Conservation (phyloP, 2,797 vertebrate genomes). For the Falco cherrug region DNA sequence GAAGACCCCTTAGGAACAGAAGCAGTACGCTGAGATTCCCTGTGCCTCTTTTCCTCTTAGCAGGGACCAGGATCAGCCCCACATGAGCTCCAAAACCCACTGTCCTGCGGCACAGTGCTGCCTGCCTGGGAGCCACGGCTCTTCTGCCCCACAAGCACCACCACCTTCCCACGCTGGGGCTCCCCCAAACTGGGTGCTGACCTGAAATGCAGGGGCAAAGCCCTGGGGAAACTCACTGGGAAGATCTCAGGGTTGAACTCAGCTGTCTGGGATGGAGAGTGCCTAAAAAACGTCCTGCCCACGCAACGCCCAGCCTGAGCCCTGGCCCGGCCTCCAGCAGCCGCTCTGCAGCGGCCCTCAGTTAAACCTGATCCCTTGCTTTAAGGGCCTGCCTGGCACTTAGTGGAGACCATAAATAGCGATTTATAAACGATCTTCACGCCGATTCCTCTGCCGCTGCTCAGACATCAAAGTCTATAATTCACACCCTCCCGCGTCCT, state of each 20-base stretch:
- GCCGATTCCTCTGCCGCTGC: slow-evolving; percentile 54
- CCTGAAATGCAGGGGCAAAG: neutral
- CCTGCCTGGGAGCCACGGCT: fast-evolving
- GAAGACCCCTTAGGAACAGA: neutral
- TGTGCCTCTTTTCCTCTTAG: neutral
- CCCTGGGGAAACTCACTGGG: neutral
- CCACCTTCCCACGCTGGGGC: neutral
- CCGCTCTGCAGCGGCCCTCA: neutral
- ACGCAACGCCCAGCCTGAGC: neutral
- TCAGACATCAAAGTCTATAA: slow-evolving; percentile 73
- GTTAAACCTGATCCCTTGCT: slow-evolving; percentile 71
- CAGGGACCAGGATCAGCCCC: neutral
- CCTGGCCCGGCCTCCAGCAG: neutral
- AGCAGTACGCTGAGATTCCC: neutral
- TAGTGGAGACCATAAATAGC: slow-evolving; percentile 67
- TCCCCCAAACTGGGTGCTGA: neutral
- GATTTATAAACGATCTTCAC: slow-evolving; percentile 72
- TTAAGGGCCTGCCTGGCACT: slow-evolving; percentile 67
- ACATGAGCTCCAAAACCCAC: neutral
- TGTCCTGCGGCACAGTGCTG: neutral
- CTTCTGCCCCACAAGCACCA: neutral
- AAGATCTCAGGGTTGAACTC: neutral
- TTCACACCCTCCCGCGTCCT: slow-evolving; percentile 72
- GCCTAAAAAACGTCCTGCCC: neutral
- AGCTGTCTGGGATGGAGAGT: neutral